phyloP scores from a whole-genome alignment of 2,888 invertebrate genomes.

The Epicampocera succincta region DNA sequence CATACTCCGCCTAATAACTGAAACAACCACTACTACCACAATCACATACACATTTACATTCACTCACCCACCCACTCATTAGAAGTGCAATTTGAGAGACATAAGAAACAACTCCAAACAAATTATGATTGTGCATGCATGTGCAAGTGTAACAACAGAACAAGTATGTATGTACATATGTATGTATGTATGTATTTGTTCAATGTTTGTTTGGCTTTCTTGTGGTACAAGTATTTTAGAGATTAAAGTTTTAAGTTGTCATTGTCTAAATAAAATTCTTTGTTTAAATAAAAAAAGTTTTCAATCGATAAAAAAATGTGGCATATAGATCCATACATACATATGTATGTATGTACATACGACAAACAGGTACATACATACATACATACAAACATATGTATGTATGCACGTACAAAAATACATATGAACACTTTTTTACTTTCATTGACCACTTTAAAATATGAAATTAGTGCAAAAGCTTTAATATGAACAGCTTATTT shows the following conservation, averaged over 20 bases:
- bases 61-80: constrained; percentile 6
- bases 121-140: constrained; percentile 39
- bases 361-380: too few relatives aligned
- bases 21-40: not conserved
- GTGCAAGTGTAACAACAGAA: constrained; percentile 11
- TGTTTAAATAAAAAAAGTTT: not conserved
- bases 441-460: too few relatives aligned
- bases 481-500: too few relatives aligned
- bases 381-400: too few relatives aligned
- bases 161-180: too few relatives aligned
- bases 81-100: constrained; percentile 1
- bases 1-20: too few relatives aligned
- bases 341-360: not conserved
- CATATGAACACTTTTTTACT: too few relatives aligned
- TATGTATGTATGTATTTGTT: too few relatives aligned
- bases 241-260: constrained; percentile 47
- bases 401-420: too few relatives aligned
- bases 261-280: constrained; percentile 27
- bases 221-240: constrained; percentile 28
- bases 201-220: constrained; percentile 4
- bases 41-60: not conserved
- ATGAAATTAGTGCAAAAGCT: too few relatives aligned
- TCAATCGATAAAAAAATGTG: constrained; percentile 6
- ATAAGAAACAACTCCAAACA: constrained; percentile 25
- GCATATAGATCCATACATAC: too few relatives aligned